phyloP scores from a whole-genome alignment of 2,797 vertebrate species.

The Luscinia luscinia region DNA sequence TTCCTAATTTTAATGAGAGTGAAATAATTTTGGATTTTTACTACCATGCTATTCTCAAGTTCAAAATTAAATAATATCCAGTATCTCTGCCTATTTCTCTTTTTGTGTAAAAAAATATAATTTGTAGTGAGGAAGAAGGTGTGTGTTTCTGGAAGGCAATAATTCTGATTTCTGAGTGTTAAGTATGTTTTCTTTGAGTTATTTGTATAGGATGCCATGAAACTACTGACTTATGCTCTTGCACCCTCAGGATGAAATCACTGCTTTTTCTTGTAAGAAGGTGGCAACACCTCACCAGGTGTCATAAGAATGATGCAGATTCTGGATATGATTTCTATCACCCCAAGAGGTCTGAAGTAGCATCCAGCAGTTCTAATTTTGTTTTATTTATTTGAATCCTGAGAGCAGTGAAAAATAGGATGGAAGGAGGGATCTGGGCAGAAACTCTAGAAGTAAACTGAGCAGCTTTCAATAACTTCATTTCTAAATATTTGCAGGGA shows the following conservation, averaged over 20 bases:
- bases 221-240: neutral
- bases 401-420: neutral
- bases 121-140: neutral
- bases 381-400: neutral
- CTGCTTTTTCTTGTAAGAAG: neutral
- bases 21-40: neutral
- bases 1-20: neutral
- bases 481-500: neutral
- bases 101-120: neutral
- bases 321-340: rapidly evolving
- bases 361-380: neutral
- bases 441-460: neutral
- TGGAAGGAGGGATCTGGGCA: neutral
- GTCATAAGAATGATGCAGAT: neutral
- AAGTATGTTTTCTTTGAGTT: neutral
- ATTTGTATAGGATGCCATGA: neutral
- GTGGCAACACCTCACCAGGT: neutral
- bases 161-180: neutral
- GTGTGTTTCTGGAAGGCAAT: neutral
- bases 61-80: neutral
- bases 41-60: neutral
- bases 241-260: neutral
- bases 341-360: neutral
- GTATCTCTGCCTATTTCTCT: neutral
- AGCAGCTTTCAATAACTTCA: neutral